Percentiles rank a stretch among this genome's conserved stretches.
Evolutionary conservation across 2,888 invertebrate genomes (phyloP).

Genomic region (Digitonthophagus gazella): DNA sequence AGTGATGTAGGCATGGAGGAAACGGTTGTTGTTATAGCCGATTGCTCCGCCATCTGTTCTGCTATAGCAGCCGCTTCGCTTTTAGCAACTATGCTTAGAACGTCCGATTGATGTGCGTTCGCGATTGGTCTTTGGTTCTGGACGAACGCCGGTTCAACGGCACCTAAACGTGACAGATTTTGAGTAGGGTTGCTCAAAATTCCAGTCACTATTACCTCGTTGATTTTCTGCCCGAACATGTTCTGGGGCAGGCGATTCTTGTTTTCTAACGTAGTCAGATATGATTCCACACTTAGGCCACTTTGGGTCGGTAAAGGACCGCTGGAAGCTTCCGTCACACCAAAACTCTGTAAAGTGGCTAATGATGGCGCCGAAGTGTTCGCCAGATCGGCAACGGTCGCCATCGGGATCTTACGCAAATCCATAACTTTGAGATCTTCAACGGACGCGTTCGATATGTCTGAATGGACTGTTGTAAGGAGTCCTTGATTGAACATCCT

Average conservation of each 20-base stretch:
- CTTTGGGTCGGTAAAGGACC: slow-evolving; percentile 57
- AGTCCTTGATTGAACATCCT: slow-evolving; percentile 25
- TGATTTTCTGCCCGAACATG: slow-evolving; percentile 10
- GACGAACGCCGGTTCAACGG: slow-evolving; percentile 36
- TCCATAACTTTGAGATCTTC: slow-evolving; percentile 59
- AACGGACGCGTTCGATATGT: slow-evolving; percentile 21
- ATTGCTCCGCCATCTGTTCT: slow-evolving; percentile 30
- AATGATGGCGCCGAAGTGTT: slow-evolving; percentile 59
- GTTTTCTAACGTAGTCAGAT: slow-evolving; percentile 56
- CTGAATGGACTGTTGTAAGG: slow-evolving; percentile 22
- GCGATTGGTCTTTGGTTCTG: slow-evolving; percentile 34
- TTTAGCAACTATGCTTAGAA: slow-evolving; percentile 41
- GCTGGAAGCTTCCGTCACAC: slow-evolving; percentile 50
- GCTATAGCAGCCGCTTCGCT: slow-evolving; percentile 39
- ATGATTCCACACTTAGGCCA: slow-evolving; percentile 61
- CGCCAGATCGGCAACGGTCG: slow-evolving; percentile 52
- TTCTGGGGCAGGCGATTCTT: slow-evolving; percentile 31
- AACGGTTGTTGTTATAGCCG: slow-evolving; percentile 26
- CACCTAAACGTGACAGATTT: slow-evolving; percentile 13
- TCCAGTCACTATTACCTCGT: slow-evolving; percentile 19
- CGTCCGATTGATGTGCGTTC: slow-evolving; percentile 35
- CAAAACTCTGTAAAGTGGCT: slow-evolving; percentile 53
- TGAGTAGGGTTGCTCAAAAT: slow-evolving; percentile 29
- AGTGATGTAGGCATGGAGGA: slow-evolving; percentile 29
- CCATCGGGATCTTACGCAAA: slow-evolving; percentile 62